Evolutionary conservation across 2,797 vertebrate genomes (phyloP), one percentile per base, ranked within the genome.

Genomic region (Oreortyx pictus): DNA sequence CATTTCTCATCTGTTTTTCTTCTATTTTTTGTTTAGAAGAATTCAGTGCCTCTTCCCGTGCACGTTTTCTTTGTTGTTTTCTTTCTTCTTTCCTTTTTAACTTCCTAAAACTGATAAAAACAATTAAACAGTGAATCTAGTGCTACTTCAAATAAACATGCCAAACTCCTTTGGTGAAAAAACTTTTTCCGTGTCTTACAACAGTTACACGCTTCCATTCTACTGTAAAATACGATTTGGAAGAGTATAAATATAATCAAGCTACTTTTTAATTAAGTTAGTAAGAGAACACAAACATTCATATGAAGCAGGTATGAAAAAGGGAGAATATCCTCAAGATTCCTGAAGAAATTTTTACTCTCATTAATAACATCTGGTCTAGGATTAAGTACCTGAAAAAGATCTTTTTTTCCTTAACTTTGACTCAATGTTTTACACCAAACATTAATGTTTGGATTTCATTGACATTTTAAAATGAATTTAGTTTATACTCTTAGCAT

Each of bases 1-100:
- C 88, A 1, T 37, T 82, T 25, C 82, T 95, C 70, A 54, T 74
- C 46, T 94, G 80, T 2, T 92, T 91, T 16, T 97, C 96, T 87
- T 97, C 95, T 49, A 13, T 31, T 92, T 88, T 88, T 57, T 93
- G 95, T 72, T 90, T 93, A 47, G 94, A 89, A 68, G 83, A 65
- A 22, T 95, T 96, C 89, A 90, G 95, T 6, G 95, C 94, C 54
- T 97, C 96, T 68, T 97, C 93, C 49, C 96, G 98, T 25, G 94
- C 95, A 73, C 94, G 92, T 86, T 98, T 99, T 85, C 97, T 97
- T 81, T 81, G 96, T 7, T 97, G 7, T 66, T 97, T 98, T 75
- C 81, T 98, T 52, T 98, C 98, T 71, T 98, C 97, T 96, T 99
- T 99, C 64, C 97, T 96, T 96, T 98, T 98, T 60, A 99, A 89